Conservation (phyloP, 1,140 invertebrate genomes). For the Panonychus citri region DNA sequence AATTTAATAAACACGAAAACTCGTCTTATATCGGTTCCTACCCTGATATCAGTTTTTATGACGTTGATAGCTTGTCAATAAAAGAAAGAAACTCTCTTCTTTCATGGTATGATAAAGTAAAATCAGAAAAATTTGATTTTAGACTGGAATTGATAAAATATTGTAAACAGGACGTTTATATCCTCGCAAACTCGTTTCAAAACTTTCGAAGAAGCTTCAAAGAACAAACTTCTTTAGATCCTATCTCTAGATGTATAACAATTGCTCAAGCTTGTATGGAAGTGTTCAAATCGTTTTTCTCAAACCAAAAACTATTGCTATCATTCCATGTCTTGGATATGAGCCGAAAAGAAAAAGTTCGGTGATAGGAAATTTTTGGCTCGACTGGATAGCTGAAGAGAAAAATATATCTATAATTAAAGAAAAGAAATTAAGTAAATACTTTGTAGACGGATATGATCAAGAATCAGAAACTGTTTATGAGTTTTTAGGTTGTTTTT, state of each 20-base stretch:
- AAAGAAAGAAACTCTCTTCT: neutral
- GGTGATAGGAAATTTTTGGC: neutral
- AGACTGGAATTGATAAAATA: slow-evolving; percentile 1
- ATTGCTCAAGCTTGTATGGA: neutral
- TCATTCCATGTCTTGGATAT: neutral
- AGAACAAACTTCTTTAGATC: slow-evolving; percentile 1
- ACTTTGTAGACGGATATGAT: slow-evolving; percentile 1
- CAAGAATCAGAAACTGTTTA: neutral
- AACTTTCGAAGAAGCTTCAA: neutral
- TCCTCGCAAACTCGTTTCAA: neutral
- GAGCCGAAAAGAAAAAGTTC: neutral
- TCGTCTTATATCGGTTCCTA: neutral
- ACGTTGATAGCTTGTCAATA: neutral
- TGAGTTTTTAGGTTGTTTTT: slow-evolving; percentile 4
- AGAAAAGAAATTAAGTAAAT: neutral
- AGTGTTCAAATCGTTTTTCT: neutral
- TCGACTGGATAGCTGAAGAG: neutral
- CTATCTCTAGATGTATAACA: neutral
- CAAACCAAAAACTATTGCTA: neutral
- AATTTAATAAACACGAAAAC: neutral
- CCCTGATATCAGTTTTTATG: neutral
- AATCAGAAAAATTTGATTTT: neutral
- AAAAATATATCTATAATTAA: neutral
- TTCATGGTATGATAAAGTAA: neutral
- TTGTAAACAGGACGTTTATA: neutral